phyloP scores from a whole-genome alignment of 2,888 invertebrate genomes.

The Drosophila ustulata region DNA sequence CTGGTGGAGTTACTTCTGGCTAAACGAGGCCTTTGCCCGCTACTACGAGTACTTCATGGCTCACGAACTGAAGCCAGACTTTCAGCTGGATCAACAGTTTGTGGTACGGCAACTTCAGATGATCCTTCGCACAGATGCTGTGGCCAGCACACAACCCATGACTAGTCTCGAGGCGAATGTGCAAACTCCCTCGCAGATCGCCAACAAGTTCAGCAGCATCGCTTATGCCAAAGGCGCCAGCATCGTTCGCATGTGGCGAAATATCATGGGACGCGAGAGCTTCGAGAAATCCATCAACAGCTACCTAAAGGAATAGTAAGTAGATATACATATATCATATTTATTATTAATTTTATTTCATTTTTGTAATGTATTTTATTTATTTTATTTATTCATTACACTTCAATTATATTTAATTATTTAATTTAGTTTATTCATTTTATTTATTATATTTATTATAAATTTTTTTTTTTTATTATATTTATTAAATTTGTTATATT shows the following conservation, averaged over 20 bases:
- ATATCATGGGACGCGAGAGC: conserved; percentile 86
- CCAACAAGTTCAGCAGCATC: conserved; percentile 86
- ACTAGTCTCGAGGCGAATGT: conserved; percentile 85
- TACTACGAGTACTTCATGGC: conserved; percentile 89
- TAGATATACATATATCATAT: neutral
- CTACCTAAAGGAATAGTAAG: conserved; percentile 86
- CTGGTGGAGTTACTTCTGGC: conserved; percentile 87
- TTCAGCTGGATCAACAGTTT: conserved; percentile 89
- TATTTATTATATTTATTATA: too few species aligned
- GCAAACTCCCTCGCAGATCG: conserved; percentile 87
- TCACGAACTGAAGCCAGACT: conserved; percentile 87
- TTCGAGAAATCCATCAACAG: conserved; percentile 86
- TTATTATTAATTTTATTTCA: too few species aligned
- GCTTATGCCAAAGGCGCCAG: conserved; percentile 89
- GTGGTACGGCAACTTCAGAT: conserved; percentile 89
- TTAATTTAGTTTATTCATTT: too few species aligned
- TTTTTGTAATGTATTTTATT: too few species aligned
- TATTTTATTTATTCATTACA: too few species aligned
- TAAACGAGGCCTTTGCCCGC: conserved; percentile 89
- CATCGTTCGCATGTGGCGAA: conserved; percentile 89
- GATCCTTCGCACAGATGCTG: conserved; percentile 87
- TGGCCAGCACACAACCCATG: conserved; percentile 86
- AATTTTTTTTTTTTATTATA: too few species aligned
- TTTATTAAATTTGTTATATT: too few species aligned
- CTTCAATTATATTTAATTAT: too few species aligned